Percentiles rank a stretch among this genome's conserved stretches.
Conservation (phyloP, 2,113 vertebrate genomes). For the Phainopepla nitens region DNA sequence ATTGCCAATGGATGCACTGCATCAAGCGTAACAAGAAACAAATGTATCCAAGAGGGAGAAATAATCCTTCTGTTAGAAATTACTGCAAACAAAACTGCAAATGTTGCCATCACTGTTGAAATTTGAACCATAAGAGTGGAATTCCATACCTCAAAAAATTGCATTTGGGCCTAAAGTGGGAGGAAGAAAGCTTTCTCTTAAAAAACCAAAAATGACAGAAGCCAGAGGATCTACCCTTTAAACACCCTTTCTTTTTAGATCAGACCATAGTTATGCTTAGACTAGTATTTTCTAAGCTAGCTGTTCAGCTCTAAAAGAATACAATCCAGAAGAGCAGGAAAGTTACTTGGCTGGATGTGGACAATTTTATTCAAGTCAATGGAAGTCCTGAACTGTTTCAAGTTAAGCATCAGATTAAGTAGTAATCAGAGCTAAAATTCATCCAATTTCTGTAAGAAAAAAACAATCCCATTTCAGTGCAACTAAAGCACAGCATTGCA, state of each 20-base stretch:
- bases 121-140: not conserved
- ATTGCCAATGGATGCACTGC: not conserved
- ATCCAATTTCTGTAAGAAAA: not conserved
- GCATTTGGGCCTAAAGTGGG: not conserved
- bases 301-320: not conserved
- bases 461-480: not conserved
- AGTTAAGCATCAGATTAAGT: not conserved
- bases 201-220: not conserved
- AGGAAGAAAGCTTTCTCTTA: not conserved
- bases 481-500: not conserved
- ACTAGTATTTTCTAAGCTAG: not conserved
- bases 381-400: not conserved
- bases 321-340: not conserved
- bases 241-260: not conserved
- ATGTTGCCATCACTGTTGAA: not conserved
- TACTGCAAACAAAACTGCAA: not conserved
- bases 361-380: not conserved
- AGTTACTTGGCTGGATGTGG: not conserved
- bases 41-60: not conserved
- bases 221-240: not conserved
- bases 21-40: not conserved
- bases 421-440: not conserved
- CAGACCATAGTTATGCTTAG: not conserved
- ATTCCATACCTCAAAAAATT: not conserved
- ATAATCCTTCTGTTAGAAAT: constrained; percentile 7